phyloP scores from a whole-genome alignment of 2,113 vertebrate genomes.

The Entelurus aequoreus region DNA sequence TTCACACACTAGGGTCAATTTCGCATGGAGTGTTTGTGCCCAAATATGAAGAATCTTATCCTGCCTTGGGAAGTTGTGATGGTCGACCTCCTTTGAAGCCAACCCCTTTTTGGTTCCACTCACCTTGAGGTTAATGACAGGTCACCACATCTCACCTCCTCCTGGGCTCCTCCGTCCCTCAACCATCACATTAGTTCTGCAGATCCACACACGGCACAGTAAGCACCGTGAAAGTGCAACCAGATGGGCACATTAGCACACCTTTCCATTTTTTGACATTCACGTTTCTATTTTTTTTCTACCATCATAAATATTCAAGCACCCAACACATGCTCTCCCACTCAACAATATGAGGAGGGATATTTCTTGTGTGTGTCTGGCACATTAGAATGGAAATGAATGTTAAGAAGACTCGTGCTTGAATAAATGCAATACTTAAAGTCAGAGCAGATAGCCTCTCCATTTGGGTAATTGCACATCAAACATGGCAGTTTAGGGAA shows the following conservation, averaged over 20 bases:
- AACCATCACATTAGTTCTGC: conserved; percentile 61
- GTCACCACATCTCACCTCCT: conserved; percentile 48
- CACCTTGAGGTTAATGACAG: conserved; percentile 60
- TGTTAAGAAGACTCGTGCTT: conserved; percentile 47
- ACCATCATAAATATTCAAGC: conserved; percentile 68
- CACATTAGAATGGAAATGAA: conserved; percentile 41
- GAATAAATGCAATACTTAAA: conserved; percentile 59
- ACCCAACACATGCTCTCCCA: conserved; percentile 51
- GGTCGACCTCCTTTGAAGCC: conserved; percentile 22
- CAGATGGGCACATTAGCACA: conserved; percentile 67
- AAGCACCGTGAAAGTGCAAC: conserved; percentile 68
- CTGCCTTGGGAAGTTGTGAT: conserved; percentile 10
- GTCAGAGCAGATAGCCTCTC: conserved; percentile 3
- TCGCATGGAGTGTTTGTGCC: no score
- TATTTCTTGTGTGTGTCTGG: conserved; percentile 22
- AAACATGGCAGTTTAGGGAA: conserved; percentile 46
- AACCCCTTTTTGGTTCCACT: conserved; percentile 49
- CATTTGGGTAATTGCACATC: conserved; percentile 35
- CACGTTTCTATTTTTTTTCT: conserved; percentile 13
- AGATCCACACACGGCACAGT: conserved; percentile 53
- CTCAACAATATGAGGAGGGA: conserved; percentile 44
- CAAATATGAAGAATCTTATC: neutral
- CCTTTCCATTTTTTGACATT: conserved; percentile 63
- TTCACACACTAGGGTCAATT: no score
- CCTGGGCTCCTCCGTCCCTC: conserved; percentile 31